Conservation (phyloP, 2,888 invertebrate species). For the Parnassius mnemosyne region DNA sequence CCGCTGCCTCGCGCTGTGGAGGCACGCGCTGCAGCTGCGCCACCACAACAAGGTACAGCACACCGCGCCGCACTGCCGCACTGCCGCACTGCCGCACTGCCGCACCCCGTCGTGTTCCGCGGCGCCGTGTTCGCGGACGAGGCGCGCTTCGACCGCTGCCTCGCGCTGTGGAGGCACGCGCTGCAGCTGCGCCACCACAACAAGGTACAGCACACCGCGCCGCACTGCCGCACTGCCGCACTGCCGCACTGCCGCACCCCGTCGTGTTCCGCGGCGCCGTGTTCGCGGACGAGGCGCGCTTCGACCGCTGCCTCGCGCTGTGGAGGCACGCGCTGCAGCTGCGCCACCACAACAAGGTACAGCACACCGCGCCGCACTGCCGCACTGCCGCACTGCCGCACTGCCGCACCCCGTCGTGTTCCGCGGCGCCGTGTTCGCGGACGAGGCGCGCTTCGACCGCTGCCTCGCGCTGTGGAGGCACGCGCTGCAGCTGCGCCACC, state of each 20-base stretch:
- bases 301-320: slow-evolving; percentile 91
- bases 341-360: slow-evolving; percentile 87
- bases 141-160: slow-evolving; percentile 91
- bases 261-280: slow-evolving; percentile 95
- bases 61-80: slow-evolving; percentile 86
- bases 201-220: slow-evolving; percentile 87
- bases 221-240: slow-evolving; percentile 85
- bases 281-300: slow-evolving; percentile 94
- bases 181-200: slow-evolving; percentile 87
- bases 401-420: slow-evolving; percentile 93
- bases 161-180: slow-evolving; percentile 94
- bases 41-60: slow-evolving; percentile 87
- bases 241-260: slow-evolving; percentile 92
- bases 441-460: slow-evolving; percentile 91
- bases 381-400: slow-evolving; percentile 87
- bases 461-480: slow-evolving; percentile 94
- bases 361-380: slow-evolving; percentile 86
- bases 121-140: slow-evolving; percentile 97
- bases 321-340: slow-evolving; percentile 94
- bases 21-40: slow-evolving; percentile 90
- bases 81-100: slow-evolving; percentile 90
- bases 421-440: slow-evolving; percentile 96
- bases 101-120: slow-evolving; percentile 92
- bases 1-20: slow-evolving; percentile 92
- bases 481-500: slow-evolving; percentile 89